Percentiles rank a stretch among this genome's conserved stretches.
Evolutionary conservation across 2,113 vertebrate species (phyloP).

Genomic region (Semnornis frantzii): DNA sequence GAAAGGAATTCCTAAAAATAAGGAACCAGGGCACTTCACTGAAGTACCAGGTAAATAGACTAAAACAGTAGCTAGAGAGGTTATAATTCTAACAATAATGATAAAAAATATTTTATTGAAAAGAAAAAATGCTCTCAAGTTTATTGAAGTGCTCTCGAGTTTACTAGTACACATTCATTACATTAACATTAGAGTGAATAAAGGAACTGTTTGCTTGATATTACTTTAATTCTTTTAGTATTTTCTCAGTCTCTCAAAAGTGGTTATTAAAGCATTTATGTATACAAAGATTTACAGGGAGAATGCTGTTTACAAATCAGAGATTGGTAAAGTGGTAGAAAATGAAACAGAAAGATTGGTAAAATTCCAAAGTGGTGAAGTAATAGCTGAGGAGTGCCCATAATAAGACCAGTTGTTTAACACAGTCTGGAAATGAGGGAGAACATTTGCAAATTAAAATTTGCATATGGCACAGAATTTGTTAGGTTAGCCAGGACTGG

Average conservation of each 20-base stretch:
- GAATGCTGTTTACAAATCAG: neutral
- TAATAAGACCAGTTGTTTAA: slow-evolving; percentile 45
- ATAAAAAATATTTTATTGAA: neutral
- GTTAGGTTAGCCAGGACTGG: slow-evolving; percentile 37
- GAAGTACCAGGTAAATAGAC: neutral
- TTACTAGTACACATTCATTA: neutral
- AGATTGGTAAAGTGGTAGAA: neutral
- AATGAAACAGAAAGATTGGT: neutral
- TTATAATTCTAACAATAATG: neutral
- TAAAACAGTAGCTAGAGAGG: neutral
- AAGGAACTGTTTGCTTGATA: neutral
- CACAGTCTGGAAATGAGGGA: slow-evolving; percentile 36
- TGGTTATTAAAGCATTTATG: neutral
- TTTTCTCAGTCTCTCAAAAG: neutral
- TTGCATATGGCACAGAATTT: slow-evolving; percentile 56
- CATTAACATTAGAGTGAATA: neutral
- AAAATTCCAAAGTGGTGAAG: neutral
- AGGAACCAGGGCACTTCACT: neutral
- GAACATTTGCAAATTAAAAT: slow-evolving; percentile 45
- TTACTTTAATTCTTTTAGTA: neutral
- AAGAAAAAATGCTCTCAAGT: neutral
- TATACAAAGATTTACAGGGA: neutral
- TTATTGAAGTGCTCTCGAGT: neutral
- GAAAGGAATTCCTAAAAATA: neutral
- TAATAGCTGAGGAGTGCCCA: neutral